Conservation (phyloP, 1,140 invertebrate species). For the Marisa cornuarietis region DNA sequence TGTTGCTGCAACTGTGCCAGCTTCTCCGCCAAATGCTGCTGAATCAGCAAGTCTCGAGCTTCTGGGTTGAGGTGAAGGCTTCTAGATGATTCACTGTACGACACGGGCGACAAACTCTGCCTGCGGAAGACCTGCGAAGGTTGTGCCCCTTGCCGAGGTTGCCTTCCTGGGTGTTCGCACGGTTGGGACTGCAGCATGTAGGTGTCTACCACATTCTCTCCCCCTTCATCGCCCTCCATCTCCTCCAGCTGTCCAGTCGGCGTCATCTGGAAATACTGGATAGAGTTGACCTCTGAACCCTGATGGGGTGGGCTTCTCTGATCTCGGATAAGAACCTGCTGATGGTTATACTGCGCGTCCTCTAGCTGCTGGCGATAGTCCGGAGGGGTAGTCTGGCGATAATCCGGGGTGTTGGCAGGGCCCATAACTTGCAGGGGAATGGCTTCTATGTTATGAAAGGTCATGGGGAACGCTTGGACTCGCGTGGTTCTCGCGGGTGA, state of each 20-base stretch:
- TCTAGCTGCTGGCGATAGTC: background rate
- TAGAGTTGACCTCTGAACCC: background rate
- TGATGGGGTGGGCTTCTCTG: background rate
- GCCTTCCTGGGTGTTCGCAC: background rate
- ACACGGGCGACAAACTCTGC: background rate
- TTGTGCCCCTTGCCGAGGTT: background rate
- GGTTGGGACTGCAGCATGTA: background rate
- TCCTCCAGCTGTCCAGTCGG: conserved; percentile 9
- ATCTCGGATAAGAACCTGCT: background rate
- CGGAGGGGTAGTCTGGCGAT: background rate
- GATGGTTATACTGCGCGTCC: background rate
- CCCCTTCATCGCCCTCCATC: background rate
- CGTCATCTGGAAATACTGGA: conserved; percentile 22
- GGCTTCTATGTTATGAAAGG: background rate
- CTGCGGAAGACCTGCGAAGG: too few species aligned
- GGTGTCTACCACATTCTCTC: background rate
- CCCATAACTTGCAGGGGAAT: conserved; percentile 13
- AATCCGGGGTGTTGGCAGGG: background rate
- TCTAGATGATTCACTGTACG: background rate
- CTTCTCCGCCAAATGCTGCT: background rate
- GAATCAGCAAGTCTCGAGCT: conserved; percentile 5
- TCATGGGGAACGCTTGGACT: background rate
- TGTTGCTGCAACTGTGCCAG: background rate
- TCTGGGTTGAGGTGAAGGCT: background rate
- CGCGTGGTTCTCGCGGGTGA: background rate